A percentile compares a stretch with the other conserved stretches of the same genome.
phyloP scores from a whole-genome alignment of 2,888 invertebrate genomes.

The Epicampocera succincta region DNA sequence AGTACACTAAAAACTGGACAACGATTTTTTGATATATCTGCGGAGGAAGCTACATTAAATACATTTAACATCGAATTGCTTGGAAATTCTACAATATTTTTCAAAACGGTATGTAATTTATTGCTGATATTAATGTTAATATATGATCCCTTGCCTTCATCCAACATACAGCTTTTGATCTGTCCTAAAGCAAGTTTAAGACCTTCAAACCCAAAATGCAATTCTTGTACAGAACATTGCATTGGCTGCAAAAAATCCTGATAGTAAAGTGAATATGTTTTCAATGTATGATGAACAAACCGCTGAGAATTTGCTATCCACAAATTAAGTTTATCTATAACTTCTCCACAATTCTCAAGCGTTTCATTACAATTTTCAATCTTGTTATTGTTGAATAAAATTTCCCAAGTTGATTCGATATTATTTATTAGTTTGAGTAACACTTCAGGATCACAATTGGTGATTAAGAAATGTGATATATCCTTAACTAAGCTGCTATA shows the following conservation, averaged over 20 bases:
- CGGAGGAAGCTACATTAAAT: conserved; percentile 70
- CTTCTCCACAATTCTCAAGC: conserved; percentile 73
- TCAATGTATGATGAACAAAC: conserved; percentile 81
- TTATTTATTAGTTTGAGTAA: conserved; percentile 74
- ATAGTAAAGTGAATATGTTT: conserved; percentile 85
- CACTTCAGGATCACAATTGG: conserved; percentile 77
- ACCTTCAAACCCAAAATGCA: conserved; percentile 85
- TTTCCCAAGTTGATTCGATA: conserved; percentile 72
- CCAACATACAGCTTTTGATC: conserved; percentile 47
- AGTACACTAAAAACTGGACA: conserved; percentile 76
- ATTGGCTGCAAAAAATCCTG: conserved; percentile 90
- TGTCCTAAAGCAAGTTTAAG: conserved; percentile 84
- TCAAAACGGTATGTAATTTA: conserved; percentile 74
- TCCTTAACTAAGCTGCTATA: conserved; percentile 78
- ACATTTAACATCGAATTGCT: conserved; percentile 74
- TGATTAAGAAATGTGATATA: conserved; percentile 78
- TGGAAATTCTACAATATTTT: conserved; percentile 78
- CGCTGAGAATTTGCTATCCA: conserved; percentile 80
- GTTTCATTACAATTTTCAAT: conserved; percentile 61
- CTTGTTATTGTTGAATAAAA: conserved; percentile 51
- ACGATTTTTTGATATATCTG: conserved; percentile 71
- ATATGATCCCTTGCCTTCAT: conserved; percentile 60
- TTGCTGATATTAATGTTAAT: conserved; percentile 72
- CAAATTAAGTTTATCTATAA: conserved; percentile 76
- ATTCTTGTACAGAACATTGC: conserved; percentile 86